Percentiles rank a stretch among this genome's conserved stretches.
These are phyloP conservation scores for Arothron firmamentum DNA, from an alignment of 2,113 vertebrate species.

Conservation along the genomic window DNA sequence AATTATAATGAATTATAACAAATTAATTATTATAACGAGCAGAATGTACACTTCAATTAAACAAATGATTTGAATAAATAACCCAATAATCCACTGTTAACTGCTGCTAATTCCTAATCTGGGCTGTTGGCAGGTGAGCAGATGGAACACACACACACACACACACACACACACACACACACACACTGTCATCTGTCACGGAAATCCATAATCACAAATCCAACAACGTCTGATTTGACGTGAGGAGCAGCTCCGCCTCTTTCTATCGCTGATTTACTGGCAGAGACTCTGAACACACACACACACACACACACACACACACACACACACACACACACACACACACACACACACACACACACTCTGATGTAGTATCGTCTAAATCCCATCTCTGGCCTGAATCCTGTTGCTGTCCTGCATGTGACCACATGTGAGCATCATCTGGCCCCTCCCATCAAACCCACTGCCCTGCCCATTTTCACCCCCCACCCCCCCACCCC, in stretches of 20 bases:
- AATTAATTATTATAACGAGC: no score
- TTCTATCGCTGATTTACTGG: slow-evolving; percentile 15
- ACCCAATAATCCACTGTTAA: no score
- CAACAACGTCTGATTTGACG: not conserved
- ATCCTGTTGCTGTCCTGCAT: slow-evolving; percentile 43
- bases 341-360: slow-evolving; percentile 2
- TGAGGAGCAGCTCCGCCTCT: slow-evolving; percentile 19
- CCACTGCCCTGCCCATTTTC: not conserved
- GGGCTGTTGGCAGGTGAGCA: no score
- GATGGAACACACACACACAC: no score
- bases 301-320: slow-evolving; percentile 1
- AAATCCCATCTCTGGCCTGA: slow-evolving; percentile 70
- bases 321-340: not conserved
- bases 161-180: not conserved
- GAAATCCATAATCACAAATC: no score
- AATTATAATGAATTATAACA: no score
- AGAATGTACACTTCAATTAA: no score
- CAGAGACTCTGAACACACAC: not conserved
- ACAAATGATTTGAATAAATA: no score
- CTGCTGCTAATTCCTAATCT: no score
- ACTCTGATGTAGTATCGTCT: slow-evolving; percentile 73
- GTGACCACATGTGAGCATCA: slow-evolving; percentile 59
- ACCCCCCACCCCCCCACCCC: no score
- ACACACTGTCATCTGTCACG: not conserved
- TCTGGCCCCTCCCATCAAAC: slow-evolving; percentile 14